These are phyloP conservation scores for Suricata suricatta DNA, from an alignment of 2,113 vertebrate species.

Conservation along the genomic window DNA sequence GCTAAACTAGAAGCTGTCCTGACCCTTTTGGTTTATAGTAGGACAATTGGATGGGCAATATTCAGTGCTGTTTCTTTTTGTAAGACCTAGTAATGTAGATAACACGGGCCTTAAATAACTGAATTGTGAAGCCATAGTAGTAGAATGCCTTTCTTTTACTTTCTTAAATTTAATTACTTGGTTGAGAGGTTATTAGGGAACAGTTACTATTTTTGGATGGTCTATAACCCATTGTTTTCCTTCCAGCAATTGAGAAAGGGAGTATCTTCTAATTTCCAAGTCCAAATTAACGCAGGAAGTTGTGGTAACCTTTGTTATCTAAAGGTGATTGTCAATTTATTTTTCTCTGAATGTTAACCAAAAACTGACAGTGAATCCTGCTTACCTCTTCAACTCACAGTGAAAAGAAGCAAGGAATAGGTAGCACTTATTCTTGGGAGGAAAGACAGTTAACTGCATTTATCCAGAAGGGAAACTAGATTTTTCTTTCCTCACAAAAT, in stretches of 20 bases:
- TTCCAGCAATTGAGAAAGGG: neutral
- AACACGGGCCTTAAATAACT: neutral
- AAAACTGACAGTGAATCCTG: neutral
- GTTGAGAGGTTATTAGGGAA: neutral
- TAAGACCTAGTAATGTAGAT: neutral
- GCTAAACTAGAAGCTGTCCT: neutral
- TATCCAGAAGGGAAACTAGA: slow-evolving; percentile 13
- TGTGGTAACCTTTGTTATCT: neutral
- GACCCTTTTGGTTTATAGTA: neutral
- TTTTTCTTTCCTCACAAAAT: slow-evolving; percentile 28
- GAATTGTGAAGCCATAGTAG: neutral
- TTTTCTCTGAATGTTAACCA: neutral
- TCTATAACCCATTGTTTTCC: neutral
- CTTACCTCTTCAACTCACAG: neutral
- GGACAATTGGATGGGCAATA: neutral
- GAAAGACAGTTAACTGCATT: neutral
- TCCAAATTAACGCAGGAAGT: neutral
- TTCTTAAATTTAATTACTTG: slow-evolving; percentile 16
- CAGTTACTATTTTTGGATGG: neutral
- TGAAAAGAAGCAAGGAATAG: neutral
- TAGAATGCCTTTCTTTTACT: neutral
- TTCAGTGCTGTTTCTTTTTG: neutral
- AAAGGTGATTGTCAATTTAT: neutral
- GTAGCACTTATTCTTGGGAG: neutral
- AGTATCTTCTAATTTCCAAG: neutral